phyloP scores from a whole-genome alignment of 1,140 invertebrate genomes.

The Hycleus cichorii region DNA sequence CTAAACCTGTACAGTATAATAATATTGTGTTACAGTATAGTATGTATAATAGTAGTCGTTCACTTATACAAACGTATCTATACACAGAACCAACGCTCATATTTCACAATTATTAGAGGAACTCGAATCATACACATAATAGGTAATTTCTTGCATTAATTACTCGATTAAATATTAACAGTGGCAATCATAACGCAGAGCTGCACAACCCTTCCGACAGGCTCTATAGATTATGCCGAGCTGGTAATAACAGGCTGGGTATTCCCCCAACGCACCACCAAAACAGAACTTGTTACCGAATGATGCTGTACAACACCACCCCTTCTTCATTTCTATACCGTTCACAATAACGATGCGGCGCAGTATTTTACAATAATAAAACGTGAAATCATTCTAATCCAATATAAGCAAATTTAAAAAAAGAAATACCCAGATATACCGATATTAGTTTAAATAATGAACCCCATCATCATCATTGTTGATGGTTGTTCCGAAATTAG shows the following conservation, averaged over 20 bases:
- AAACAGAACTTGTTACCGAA: constrained; percentile 32
- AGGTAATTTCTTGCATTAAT: constrained; percentile 45
- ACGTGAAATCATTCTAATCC: no score
- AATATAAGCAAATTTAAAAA: no score
- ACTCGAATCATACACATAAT: constrained; percentile 43
- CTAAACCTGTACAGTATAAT: background rate
- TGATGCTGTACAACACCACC: background rate
- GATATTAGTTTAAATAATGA: no score
- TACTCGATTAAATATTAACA: constrained; percentile 43
- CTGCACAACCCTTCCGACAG: constrained; percentile 39
- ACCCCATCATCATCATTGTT: background rate
- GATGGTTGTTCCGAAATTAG: background rate
- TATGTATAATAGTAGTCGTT: background rate
- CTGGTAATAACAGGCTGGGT: constrained; percentile 30
- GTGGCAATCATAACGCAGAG: constrained; percentile 42
- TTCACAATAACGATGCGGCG: background rate
- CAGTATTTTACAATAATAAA: no score
- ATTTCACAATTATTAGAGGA: constrained; percentile 41
- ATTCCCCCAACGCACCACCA: constrained; percentile 31
- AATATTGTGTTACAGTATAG: background rate
- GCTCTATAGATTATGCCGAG: constrained; percentile 39
- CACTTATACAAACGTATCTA: background rate
- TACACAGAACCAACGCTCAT: constrained; percentile 22
- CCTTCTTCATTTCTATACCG: background rate
- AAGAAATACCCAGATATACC: no score